Evolutionary conservation across 2,113 vertebrate genomes (phyloP).

Genomic region (Dicerorhinus sumatrensis): DNA sequence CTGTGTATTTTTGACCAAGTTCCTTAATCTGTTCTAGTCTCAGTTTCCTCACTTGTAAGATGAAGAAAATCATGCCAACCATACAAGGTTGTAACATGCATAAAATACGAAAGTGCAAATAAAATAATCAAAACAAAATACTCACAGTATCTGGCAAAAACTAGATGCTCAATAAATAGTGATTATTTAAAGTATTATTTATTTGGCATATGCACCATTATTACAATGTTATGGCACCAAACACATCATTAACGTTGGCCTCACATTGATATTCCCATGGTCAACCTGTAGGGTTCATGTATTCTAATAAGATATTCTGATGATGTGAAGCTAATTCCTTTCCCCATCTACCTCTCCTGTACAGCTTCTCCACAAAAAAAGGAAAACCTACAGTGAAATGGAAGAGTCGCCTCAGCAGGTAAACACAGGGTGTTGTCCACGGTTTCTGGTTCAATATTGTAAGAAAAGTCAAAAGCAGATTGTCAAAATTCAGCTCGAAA

Average conservation of each 20-base stretch:
- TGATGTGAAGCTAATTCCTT: neutral
- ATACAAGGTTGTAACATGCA: neutral
- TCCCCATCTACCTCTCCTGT: neutral
- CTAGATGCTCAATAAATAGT: neutral
- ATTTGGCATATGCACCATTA: neutral
- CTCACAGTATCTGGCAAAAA: neutral
- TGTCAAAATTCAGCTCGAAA: slow-evolving; percentile 52
- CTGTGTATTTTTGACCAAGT: neutral
- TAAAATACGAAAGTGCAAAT: neutral
- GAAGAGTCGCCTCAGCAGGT: neutral
- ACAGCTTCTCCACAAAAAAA: neutral
- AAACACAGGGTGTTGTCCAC: neutral
- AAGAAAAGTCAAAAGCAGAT: slow-evolving; percentile 14
- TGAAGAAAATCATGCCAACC: neutral
- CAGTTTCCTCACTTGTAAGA: neutral
- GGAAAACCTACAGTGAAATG: neutral
- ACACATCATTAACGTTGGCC: accelerated
- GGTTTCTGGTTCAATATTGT: slow-evolving; percentile 25
- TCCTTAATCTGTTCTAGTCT: neutral
- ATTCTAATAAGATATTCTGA: neutral
- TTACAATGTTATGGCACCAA: neutral
- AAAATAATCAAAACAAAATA: neutral
- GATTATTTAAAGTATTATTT: neutral
- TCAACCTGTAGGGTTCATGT: neutral
- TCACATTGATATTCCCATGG: neutral